Base-by-base conservation (phyloP, 2,888 invertebrate genomes). In the Flabesymbios commensalis region DNA sequence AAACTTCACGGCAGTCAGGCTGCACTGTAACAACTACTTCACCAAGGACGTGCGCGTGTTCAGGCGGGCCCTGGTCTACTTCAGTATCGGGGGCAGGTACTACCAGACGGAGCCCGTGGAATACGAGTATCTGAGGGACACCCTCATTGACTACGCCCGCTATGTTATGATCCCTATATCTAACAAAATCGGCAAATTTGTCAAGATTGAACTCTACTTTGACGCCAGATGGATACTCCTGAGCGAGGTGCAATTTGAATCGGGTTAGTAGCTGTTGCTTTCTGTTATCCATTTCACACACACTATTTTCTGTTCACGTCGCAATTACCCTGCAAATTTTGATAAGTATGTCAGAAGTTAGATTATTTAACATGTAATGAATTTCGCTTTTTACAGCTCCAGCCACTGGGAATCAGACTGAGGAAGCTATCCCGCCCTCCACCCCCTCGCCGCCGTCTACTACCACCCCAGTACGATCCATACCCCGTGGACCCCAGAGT, bases 151-250 rank as follows among this genome's bases (percentile, higher is more conserved):
- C 82, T 87, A 86, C 63, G 89, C 93, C 1, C 86, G 92, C 19
- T 92, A 92, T 84, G 88, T 94, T 51, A 88, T 88, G 78, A 89
- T 94, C 74, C 89, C 90, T 72, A 86, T 94, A 32, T 90, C 91
- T 76, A 89, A 92, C 76, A 87, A 90, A 49, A 88, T 93, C 54
- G 94, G 91, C 29, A 87, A 88, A 75, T 92, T 88, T 85, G 90
- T 94, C 63, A 90, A 76, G 84, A 90, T 70, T 87, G 69, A 89
- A 73, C 86, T 94, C 54, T 86, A 86, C 70, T 94, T 93, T 80
- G 90, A 91, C 2, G 88, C 90, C n/a, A 86, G 89, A 56, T 94
- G 94, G 94, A 89, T 94, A 71, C 88, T 94, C 84, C 87, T 94
- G 76, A 93, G 93, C 82, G 94, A 94, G 84, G 87, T 94, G 67